Evolutionary conservation across 2,113 vertebrate species (phyloP).

Genomic region (Dipodomys ordii): DNA sequence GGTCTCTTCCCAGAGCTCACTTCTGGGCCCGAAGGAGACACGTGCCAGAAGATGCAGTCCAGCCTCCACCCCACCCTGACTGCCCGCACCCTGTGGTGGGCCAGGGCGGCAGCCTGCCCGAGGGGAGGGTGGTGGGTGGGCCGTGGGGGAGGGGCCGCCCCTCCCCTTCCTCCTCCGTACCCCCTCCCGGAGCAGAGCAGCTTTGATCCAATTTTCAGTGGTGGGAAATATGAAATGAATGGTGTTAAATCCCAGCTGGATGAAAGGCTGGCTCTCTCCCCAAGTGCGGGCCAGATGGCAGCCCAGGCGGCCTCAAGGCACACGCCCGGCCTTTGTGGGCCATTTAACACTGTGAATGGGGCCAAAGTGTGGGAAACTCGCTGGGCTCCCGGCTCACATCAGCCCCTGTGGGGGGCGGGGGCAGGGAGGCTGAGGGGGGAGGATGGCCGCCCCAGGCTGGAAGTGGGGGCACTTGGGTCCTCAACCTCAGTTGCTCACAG

Average conservation of each 20-base stretch:
- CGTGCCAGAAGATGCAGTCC: conserved; percentile 58
- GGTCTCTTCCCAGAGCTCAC: not conserved
- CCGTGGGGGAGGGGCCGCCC: not conserved
- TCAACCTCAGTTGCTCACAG: rapidly evolving
- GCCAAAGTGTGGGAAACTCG: conserved; percentile 84
- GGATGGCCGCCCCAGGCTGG: not conserved
- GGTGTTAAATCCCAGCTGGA: conserved; percentile 68
- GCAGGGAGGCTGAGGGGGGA: not conserved
- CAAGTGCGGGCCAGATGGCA: conserved; percentile 86
- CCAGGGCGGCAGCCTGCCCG: not conserved
- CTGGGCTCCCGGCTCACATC: conserved; percentile 71
- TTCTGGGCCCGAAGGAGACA: conserved; percentile 45
- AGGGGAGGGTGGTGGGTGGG: conserved; percentile 59
- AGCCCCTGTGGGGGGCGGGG: conserved; percentile 62
- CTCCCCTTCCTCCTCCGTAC: not conserved
- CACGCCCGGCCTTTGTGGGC: conserved; percentile 86
- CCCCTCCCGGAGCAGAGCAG: not conserved
- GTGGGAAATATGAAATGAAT: conserved; percentile 82
- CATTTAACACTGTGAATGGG: conserved; percentile 85
- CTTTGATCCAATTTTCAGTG: conserved; percentile 81
- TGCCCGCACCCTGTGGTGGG: conserved; percentile 53
- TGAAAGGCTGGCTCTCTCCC: conserved; percentile 78
- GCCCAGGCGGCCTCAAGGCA: conserved; percentile 83
- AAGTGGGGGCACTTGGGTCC: not conserved
- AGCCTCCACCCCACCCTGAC: not conserved